Percentiles rank a stretch among this genome's conserved stretches.
Conservation (phyloP, 2,888 invertebrate genomes). For the Epirrita christyi region DNA sequence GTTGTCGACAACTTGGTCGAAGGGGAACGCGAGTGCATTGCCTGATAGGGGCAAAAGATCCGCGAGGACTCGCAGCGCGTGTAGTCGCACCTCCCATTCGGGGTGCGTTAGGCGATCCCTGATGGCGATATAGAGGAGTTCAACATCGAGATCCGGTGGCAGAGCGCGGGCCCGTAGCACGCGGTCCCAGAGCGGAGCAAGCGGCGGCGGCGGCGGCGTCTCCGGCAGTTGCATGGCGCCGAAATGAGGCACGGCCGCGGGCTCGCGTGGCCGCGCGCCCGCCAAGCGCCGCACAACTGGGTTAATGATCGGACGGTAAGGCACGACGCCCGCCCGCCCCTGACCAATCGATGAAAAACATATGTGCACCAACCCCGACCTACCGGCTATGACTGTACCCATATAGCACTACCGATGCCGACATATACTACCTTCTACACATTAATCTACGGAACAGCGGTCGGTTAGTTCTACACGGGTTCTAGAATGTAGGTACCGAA, state of each 20-base stretch:
- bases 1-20: constrained; percentile 91
- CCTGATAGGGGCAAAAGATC: constrained; percentile 91
- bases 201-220: constrained; percentile 78
- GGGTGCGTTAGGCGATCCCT: constrained; percentile 90
- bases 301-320: constrained; percentile 83
- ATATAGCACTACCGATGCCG: constrained; percentile 5
- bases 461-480: neutral
- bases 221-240: constrained; percentile 78
- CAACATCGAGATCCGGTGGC: constrained; percentile 88
- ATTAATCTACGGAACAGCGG: neutral
- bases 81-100: constrained; percentile 93
- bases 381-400: neutral
- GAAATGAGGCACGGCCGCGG: constrained; percentile 54
- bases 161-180: constrained; percentile 89
- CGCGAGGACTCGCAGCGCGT: constrained; percentile 91
- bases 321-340: constrained; percentile 69
- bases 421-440: constrained; percentile 8
- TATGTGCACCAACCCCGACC: constrained; percentile 36
- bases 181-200: constrained; percentile 93
- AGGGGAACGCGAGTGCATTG: constrained; percentile 87
- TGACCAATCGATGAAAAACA: constrained; percentile 80
- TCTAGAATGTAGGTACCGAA: neutral
- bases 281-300: constrained; percentile 79
- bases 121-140: constrained; percentile 88
- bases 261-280: constrained; percentile 75